These are phyloP conservation scores for Albula goreensis DNA, from an alignment of 2,113 vertebrate species.

Conservation along the genomic window DNA sequence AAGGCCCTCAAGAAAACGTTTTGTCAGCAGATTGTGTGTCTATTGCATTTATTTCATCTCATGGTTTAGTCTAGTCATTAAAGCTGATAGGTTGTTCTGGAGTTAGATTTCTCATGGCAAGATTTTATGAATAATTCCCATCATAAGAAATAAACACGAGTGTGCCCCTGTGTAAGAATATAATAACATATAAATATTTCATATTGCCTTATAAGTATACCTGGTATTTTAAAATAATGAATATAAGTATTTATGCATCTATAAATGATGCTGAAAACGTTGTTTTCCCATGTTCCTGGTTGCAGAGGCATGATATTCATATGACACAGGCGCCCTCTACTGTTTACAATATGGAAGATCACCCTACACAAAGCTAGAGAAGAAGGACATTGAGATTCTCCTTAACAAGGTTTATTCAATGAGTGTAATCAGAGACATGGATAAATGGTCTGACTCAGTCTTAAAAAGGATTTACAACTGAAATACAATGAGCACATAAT, in stretches of 20 bases:
- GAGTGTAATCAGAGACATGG: neutral
- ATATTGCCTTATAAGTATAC: no score
- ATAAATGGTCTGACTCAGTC: neutral
- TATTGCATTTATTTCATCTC: neutral
- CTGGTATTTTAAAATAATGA: no score
- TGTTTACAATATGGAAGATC: slow-evolving; percentile 33
- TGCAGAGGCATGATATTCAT: neutral
- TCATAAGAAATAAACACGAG: neutral
- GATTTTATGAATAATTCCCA: neutral
- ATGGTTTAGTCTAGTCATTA: neutral
- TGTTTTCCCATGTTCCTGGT: no score
- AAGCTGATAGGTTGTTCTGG: slow-evolving; percentile 5
- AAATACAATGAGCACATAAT: neutral
- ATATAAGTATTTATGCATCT: no score
- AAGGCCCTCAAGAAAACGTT: neutral
- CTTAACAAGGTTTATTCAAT: neutral
- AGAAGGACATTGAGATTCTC: neutral
- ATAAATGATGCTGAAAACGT: no score
- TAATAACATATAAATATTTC: no score
- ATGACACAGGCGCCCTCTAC: slow-evolving; percentile 45
- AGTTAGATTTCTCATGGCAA: neutral
- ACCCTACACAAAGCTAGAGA: neutral
- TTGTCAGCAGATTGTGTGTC: neutral
- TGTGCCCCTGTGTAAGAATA: no score
- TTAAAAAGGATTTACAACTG: neutral